phyloP scores from a whole-genome alignment of 1,140 invertebrate genomes.

The Ips nitidus region DNA sequence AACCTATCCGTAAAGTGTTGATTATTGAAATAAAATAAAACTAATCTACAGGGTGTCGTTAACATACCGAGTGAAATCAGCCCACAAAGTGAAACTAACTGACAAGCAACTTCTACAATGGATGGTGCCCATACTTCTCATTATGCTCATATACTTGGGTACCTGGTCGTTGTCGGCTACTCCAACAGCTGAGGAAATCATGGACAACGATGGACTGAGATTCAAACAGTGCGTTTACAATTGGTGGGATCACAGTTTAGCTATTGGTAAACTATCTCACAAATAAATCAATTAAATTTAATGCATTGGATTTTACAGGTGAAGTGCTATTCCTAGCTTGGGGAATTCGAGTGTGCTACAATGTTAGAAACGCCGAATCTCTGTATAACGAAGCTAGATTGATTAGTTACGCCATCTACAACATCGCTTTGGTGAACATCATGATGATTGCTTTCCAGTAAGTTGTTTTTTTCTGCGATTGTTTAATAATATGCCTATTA shows the following conservation, averaged over 20 bases:
- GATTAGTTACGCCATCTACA: slow-evolving; percentile 92
- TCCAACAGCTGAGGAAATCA: slow-evolving; percentile 74
- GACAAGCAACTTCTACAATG: slow-evolving; percentile 89
- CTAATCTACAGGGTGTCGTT: slow-evolving; percentile 73
- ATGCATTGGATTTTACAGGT: slow-evolving; percentile 57
- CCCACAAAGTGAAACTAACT: slow-evolving; percentile 88
- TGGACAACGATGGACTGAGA: slow-evolving; percentile 71
- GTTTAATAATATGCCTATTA: too few species aligned
- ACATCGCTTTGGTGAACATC: slow-evolving; percentile 88
- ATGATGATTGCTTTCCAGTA: slow-evolving; percentile 89
- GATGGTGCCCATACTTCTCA: slow-evolving; percentile 84
- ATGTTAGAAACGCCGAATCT: slow-evolving; percentile 87
- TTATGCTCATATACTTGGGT: slow-evolving; percentile 85
- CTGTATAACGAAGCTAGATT: slow-evolving; percentile 89
- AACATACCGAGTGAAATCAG: slow-evolving; percentile 91
- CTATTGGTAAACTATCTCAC: slow-evolving; percentile 64
- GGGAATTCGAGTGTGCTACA: slow-evolving; percentile 88
- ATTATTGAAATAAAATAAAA: too few species aligned
- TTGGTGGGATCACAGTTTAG: slow-evolving; percentile 90
- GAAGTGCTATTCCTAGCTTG: slow-evolving; percentile 87
- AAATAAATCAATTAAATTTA: slow-evolving; percentile 8
- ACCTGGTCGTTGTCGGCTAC: slow-evolving; percentile 86
- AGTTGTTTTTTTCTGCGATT: slow-evolving; percentile 54
- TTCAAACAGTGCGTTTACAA: slow-evolving; percentile 89
- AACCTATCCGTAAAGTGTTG: too few species aligned